Evolutionary conservation across 2,888 invertebrate genomes (phyloP), one percentile per base, ranked within the genome.

Genomic region (Dendrolimus houi): DNA sequence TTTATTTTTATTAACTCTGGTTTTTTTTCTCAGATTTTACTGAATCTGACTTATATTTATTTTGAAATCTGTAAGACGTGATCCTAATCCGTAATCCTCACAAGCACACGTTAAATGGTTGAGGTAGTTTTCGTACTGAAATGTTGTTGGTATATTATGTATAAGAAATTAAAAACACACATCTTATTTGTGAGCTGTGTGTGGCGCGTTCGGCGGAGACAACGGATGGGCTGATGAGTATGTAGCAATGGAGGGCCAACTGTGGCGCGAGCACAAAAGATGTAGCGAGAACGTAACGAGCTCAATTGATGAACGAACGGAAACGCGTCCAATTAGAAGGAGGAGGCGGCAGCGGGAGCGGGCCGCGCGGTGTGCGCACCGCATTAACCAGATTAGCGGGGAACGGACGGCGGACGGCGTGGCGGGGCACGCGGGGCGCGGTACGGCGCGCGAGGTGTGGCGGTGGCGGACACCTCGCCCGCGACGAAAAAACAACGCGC

Each of bases 261-360:
- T 71, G 70, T 65, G 70, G 72, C 72, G 65, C 63, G 63, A 65
- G 69, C 76, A 83, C 85, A 83, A 83, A 81, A 87, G 85, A 86
- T 81, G 82, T 79, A 75, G 81, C 75, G 75, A 75, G 76, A 74
- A 74, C 82, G 80, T 87, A 89, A 89, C 87, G 85, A 89, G 87
- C 85, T 85, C 88, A 88, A 89, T 88, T 88, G 88, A 87, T 81
- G 88, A 87, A 85, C 77, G 78, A 86, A 87, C 87, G 89, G 88
- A 89, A 89, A 89, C 87, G 87, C 87, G 88, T 86, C 87, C 89
- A 89, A 89, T 89, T 88, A 89, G 87, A 84, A 87, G 86, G 81
- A 85, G 87, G 87, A 84, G 86, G 86, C 82, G 77, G 77, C 66
- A 65, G 74, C 77, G 81, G 74, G 71, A 69, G 74, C 76, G 73